Base-by-base conservation (phyloP, 2,113 vertebrate species). In the Pangasianodon hypophthalmus region DNA sequence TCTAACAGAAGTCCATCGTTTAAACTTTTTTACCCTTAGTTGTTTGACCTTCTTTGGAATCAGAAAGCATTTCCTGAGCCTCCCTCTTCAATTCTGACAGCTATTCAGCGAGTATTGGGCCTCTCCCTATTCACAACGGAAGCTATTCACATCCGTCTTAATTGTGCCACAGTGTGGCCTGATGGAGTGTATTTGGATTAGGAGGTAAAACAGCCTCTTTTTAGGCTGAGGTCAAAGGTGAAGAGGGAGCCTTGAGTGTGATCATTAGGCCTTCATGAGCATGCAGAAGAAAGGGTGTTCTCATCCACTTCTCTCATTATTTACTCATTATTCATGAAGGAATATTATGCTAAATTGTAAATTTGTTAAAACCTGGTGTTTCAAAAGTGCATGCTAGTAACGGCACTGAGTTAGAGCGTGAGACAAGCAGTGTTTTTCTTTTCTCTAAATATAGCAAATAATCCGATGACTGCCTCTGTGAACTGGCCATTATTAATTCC, bases 101-200 rank as follows among this genome's bases (percentile, higher is more conserved):
- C 86, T 58, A 69, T 84, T 69, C 41, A n/a, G 73, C 48, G 19
- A 80, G 37, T 46, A 41, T 44, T 52, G 44, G 44, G 71, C 84
- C 54, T 84, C 85, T 87, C 21, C 71, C 77, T 19, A 21, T 69
- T 67, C 48, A 73, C 32, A 29, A 60, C 67, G 73, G 90, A 91
- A 84, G 80, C 90, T 56, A 24, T 73, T 79, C 50, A n/a, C 73
- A 90, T 91, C 88, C 85, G 50, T 90, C 88, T 86, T 88, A 82
- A 88, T 86, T 21, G 79, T 75, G 88, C 64, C 90, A 87, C 11
- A 29, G 21, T 50, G 87, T n/a, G 79, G 67, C 56, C 62, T 56
- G 32, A 50, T 75, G 32, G 71, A 26, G 24, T 80, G 67, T n/a
- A 77, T 60, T 89, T 46, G 58, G 71, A 80, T 89, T 79, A 84